Base-by-base conservation (phyloP, 2,113 vertebrate species). In the Elaphurus davidianus region DNA sequence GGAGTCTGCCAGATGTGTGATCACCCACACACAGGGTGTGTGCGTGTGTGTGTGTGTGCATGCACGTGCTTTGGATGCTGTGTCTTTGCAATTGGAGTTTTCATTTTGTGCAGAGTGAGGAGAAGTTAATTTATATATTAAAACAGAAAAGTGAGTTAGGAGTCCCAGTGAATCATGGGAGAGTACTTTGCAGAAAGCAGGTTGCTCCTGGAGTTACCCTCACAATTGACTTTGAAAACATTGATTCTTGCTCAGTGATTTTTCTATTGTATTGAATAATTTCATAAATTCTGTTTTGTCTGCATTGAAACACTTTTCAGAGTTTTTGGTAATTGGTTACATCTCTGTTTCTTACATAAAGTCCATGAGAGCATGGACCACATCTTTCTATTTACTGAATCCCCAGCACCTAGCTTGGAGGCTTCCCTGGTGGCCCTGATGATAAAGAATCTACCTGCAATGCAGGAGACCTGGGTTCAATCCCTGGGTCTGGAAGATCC, bases 171-270 rank as follows among this genome's bases (percentile, higher is more conserved):
- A 96, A 62, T 21, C 0, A 0, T 40, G 13, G 57, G 54, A 55
- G 50, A 40, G 28, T 60, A n/a, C 27, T 79, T 96, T 94, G 62
- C 23, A 90, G 40, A 57, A 74, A 83, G 50, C 90, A 45, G 3
- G 59, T 33, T 86, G 27, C 23, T 50, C 40, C 7, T 33, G 27
- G 23, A 76, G 10, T 64, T 90, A 33, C 28, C 5, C 17, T 27
- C 76, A 36, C 40, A 7, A 30, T 27, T 13, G 15, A 12, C 54
- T 59, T 59, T 83, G 6, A 8, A 64, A 55, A 40, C 43, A 30
- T 79, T n/a, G 74, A 47, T 91, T 33, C 21, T 33, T 82, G 64
- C 33, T 60, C 60, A 55, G 5, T 79, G 86, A 30, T n/a, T 89
- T 88, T 88, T 90, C 30, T 40, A 28, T 5, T 43, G 28, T 10